Evolutionary conservation across 2,797 vertebrate genomes (phyloP).

Genomic region (Scolopax rusticola): DNA sequence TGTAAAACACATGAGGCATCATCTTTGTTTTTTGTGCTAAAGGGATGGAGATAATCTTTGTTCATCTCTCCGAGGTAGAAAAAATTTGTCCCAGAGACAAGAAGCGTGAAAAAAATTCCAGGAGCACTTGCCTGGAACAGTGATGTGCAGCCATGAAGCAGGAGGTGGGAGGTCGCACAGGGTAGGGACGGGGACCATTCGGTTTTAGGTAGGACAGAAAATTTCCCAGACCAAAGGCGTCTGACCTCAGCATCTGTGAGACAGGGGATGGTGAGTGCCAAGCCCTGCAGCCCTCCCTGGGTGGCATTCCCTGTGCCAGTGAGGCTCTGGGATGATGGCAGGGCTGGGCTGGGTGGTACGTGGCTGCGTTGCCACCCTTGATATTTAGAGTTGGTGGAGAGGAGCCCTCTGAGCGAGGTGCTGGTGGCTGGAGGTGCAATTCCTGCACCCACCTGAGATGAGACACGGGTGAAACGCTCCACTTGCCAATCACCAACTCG

Average conservation of each 20-base stretch:
- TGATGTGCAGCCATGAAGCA: background rate
- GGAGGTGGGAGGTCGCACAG: background rate
- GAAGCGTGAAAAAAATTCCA: background rate
- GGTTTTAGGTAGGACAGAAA: background rate
- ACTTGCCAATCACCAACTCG: background rate
- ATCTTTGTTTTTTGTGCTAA: constrained; percentile 12
- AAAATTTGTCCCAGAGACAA: background rate
- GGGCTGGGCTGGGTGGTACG: background rate
- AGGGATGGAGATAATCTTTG: background rate
- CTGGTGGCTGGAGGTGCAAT: background rate
- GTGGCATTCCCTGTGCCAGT: rapidly evolving
- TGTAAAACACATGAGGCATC: background rate
- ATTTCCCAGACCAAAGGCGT: background rate
- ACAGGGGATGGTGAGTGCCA: rapidly evolving
- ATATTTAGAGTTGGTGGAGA: background rate
- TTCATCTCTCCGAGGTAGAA: constrained; percentile 56
- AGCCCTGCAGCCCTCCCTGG: background rate
- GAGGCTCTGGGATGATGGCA: background rate
- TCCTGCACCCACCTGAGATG: background rate
- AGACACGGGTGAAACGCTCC: rapidly evolving
- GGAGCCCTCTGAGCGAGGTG: background rate
- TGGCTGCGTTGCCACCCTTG: background rate
- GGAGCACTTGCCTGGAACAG: background rate
- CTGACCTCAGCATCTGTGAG: background rate
- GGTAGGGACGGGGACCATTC: rapidly evolving